Base-by-base conservation (phyloP, 2,888 invertebrate genomes). In the Hoplodrina ambigua region DNA sequence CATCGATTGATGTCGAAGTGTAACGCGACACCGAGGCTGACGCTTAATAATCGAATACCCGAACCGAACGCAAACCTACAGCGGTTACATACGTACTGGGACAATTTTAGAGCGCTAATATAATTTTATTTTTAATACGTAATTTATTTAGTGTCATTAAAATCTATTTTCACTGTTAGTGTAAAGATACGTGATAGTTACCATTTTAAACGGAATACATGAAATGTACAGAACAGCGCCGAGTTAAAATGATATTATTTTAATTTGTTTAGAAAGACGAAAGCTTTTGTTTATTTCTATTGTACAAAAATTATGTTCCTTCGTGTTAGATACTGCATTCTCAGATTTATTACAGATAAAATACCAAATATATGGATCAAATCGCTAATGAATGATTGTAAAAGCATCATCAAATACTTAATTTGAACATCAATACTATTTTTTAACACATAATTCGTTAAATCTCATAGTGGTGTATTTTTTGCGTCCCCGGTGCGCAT, bases 1-100 rank as follows among this genome's bases (percentile, higher is more conserved):
- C 91, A 86, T 89, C 91, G 91, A 92, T 91, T 89, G 88, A 77
- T 86, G 87, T 83, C 88, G 82, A 78, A 59, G 65, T 59, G 91
- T 84, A 91, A 92, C 84, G 56, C 70, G 91, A 93, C 85, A 66
- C 70, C 66, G 17, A 6, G 53, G 30, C 44, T 20, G 49, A 19
- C 33, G 72, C 50, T 56, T 44, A 44, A 63, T 63, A 63, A 37
- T 33, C 58, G 65, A 62, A 61, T 58, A 64, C 55, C 58, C 49
- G 46, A 62, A 44, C 44, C 15, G 20, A 41, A 49, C 50, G 17
- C 44, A 19, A 33, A 20, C 46, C 37, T 25, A 25, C 57, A n/a
- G 50, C 52, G 52, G 8, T 55, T 3, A 33, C 2, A 2, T 25
- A 25, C 25, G 46, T 46, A 37, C 41, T n/a, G 10, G 30, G 33